Evolutionary conservation across 2,888 invertebrate species (phyloP).

Genomic region (Aricia artaxerxes): DNA sequence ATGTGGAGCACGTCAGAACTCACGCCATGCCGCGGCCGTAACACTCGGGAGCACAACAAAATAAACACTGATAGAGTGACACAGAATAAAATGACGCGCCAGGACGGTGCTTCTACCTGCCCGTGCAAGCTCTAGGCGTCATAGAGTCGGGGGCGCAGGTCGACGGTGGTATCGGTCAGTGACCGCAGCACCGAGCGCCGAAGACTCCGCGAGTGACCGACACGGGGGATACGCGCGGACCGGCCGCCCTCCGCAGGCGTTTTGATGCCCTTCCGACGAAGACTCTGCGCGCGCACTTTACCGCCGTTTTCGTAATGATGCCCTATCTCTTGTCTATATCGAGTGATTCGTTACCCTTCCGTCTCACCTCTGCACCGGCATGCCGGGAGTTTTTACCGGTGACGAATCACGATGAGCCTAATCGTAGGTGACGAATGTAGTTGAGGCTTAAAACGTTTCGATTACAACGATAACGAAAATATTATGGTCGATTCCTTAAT

Average conservation of each 20-base stretch:
- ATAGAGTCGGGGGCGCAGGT: slow-evolving; percentile 48
- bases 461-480: not conserved
- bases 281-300: slow-evolving; percentile 74
- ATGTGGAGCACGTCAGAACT: slow-evolving; percentile 51
- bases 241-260: slow-evolving; percentile 75
- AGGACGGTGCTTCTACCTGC: slow-evolving; percentile 54
- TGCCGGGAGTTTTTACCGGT: not conserved
- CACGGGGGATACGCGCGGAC: slow-evolving; percentile 63
- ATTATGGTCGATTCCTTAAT: slow-evolving; percentile 37
- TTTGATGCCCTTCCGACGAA: slow-evolving; percentile 76
- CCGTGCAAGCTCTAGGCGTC: slow-evolving; percentile 43
- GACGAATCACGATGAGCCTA: not conserved
- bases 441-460: not conserved
- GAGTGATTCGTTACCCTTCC: slow-evolving; percentile 62
- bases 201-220: slow-evolving; percentile 54
- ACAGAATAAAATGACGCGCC: slow-evolving; percentile 49
- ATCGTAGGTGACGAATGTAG: slow-evolving; percentile 48
- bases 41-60: slow-evolving; percentile 36
- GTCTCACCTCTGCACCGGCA: not conserved
- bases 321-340: slow-evolving; percentile 75
- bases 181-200: slow-evolving; percentile 60
- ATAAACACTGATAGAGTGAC: slow-evolving; percentile 14
- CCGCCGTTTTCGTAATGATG: slow-evolving; percentile 68
- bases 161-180: slow-evolving; percentile 65
- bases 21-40: slow-evolving; percentile 47